Conservation (phyloP, 2,797 vertebrate species). For the Chloroceryle inda region DNA sequence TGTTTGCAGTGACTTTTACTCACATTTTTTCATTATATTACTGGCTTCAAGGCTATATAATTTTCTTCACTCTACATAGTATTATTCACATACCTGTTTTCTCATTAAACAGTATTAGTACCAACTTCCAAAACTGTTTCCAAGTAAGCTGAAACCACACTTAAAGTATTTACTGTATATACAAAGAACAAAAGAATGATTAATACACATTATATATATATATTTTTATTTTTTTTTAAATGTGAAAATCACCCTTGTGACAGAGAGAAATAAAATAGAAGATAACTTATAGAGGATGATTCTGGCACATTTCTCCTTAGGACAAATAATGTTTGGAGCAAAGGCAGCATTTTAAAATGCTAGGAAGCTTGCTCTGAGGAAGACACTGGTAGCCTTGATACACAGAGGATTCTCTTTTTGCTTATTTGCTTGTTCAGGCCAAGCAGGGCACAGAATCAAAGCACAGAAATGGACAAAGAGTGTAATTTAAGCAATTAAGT, state of each 20-base stretch:
- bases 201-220: neutral
- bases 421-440: neutral
- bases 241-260: neutral
- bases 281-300: neutral
- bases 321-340: neutral
- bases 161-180: neutral
- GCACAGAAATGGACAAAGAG: neutral
- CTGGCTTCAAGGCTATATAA: neutral
- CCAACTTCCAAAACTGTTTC: neutral
- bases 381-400: neutral
- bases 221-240: neutral
- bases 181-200: neutral
- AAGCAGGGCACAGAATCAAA: neutral
- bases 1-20: neutral
- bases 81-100: neutral
- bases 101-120: neutral
- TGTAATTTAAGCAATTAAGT: neutral
- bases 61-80: neutral
- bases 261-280: neutral
- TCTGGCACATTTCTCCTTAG: neutral
- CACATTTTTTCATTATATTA: neutral
- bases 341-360: neutral
- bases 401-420: neutral
- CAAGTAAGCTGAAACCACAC: neutral
- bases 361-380: neutral